Conservation (phyloP, 2,888 invertebrate species). For the Dexiosoma caninum region DNA sequence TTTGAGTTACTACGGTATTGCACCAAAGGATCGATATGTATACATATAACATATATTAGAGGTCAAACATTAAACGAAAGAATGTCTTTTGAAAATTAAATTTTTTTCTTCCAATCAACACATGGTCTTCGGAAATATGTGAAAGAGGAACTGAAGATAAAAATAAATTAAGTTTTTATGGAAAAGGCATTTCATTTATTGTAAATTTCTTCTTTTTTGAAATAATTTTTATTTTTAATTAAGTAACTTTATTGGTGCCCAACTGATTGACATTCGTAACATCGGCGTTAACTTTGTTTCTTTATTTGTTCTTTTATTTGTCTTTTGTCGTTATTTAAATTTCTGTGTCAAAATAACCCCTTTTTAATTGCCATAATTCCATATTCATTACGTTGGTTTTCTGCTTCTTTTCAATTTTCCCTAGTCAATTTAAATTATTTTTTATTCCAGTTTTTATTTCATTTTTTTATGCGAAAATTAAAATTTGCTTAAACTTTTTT, state of each 20-base stretch:
- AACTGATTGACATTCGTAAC: neutral
- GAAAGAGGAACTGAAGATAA: too few relatives aligned
- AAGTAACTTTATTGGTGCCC: neutral
- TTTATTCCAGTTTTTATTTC: neutral
- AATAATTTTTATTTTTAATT: slow-evolving; percentile 3
- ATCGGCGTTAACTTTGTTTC: neutral
- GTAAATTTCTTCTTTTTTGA: too few relatives aligned
- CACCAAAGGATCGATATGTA: too few relatives aligned
- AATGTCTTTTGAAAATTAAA: too few relatives aligned
- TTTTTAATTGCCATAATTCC: slow-evolving; percentile 43
- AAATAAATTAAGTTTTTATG: too few relatives aligned
- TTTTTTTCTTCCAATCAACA: too few relatives aligned
- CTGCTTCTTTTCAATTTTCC: neutral
- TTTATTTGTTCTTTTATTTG: neutral
- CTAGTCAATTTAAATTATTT: neutral
- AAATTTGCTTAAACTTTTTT: slow-evolving; percentile 54
- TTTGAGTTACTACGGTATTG: too few relatives aligned
- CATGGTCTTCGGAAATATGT: too few relatives aligned
- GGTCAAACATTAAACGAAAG: too few relatives aligned
- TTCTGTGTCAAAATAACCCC: slow-evolving; percentile 17
- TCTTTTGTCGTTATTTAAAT: neutral
- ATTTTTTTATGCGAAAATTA: slow-evolving; percentile 50
- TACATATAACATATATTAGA: too few relatives aligned
- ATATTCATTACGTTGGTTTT: slow-evolving; percentile 18
- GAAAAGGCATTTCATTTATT: too few relatives aligned